Base-by-base conservation (phyloP, 2,797 vertebrate genomes). In the Discoglossus pictus region DNA sequence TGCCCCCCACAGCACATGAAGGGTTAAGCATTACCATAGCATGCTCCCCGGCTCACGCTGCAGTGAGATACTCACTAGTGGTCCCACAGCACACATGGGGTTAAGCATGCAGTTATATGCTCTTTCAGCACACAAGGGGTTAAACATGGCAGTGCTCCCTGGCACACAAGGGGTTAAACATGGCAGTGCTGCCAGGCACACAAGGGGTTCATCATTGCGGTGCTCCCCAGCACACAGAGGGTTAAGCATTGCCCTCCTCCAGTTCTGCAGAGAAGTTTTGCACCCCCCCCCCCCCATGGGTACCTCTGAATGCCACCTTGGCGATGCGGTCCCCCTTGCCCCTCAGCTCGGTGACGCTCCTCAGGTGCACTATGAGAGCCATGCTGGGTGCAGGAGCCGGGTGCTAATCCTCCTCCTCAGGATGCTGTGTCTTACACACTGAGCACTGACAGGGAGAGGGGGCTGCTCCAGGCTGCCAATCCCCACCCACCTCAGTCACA, bases 281-380 rank as follows among this genome's bases (percentile, higher is more conserved):
- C 46, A 27, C 7, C 1, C 25, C 43, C 47, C 52, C 17, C 34
- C 60, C 15, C 59, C 13, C 20, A 6, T n/a, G 11, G 68, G 11
- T 89, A 97, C 95, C 95, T 94, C 95, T 87, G 84, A 98, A 98
- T 25, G 90, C 88, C 76, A 97, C 93, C 90, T 96, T 98, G 82
- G 94, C 92, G 61, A 98, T 90, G 75, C 93, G 81, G 78, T 98
- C 96, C 0, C 87, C 87, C 82, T 74, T 96, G 64, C 95, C 95
- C 44, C 90, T 86, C 25, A 98, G 92, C 73, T 93, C 88, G 10
- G 83, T 86, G 66, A 91, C 91, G 2, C 86, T 91, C 86, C 91
- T 94, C 80, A 97, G 90, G 78, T 91, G 90, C 74, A 98, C 89
- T 65, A 86, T 75, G 74, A 98, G 76, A 78, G 93, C 87, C 94